These are phyloP conservation scores for Microcebus lehilahytsara DNA, from an alignment of 2,113 vertebrate genomes.

Conservation along the genomic window DNA sequence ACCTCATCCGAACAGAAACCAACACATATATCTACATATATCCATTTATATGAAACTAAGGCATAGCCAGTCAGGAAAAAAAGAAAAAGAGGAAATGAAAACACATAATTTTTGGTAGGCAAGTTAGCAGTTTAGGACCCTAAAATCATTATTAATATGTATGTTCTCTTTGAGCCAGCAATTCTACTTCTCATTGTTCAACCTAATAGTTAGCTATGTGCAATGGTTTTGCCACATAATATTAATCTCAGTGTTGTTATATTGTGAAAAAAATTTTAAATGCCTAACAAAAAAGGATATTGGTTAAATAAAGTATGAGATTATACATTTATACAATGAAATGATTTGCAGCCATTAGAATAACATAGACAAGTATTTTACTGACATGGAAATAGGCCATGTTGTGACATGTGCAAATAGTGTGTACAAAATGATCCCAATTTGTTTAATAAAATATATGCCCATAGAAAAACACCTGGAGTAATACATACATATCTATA, in stretches of 20 bases:
- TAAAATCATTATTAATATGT: not conserved
- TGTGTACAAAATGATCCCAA: not conserved
- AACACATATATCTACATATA: not conserved
- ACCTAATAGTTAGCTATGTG: not conserved
- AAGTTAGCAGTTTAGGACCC: conserved; percentile 6
- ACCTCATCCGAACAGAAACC: not conserved
- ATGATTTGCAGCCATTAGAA: conserved; percentile 2
- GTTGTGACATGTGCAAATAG: not conserved
- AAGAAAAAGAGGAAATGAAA: not conserved
- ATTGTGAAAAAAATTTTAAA: not conserved
- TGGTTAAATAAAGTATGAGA: not conserved
- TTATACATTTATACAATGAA: not conserved
- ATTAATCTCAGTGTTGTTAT: not conserved
- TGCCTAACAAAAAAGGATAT: not conserved
- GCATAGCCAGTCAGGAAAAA: not conserved
- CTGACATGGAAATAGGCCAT: not conserved
- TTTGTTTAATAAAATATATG: conserved; percentile 30
- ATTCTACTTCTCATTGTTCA: not conserved
- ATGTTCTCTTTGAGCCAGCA: not conserved
- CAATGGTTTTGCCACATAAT: conserved; percentile 26
- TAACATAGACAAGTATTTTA: not conserved
- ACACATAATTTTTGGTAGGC: not conserved
- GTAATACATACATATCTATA: not conserved
- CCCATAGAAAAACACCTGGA: not conserved
- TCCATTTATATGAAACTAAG: not conserved